Conservation (phyloP, 2,113 vertebrate genomes). For the Cervus canadensis region DNA sequence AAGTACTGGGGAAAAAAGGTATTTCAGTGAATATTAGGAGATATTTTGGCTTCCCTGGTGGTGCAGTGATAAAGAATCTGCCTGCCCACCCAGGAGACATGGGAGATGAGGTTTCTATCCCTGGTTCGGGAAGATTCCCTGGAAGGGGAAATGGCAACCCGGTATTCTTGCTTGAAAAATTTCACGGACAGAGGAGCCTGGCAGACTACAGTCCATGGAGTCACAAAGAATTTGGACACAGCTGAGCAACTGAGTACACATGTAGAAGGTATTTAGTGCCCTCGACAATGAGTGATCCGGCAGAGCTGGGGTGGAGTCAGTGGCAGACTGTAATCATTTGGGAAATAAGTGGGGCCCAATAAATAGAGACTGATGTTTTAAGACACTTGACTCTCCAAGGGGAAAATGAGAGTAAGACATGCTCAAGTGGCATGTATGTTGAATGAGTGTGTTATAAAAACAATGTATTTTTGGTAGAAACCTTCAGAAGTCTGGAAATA, state of each 20-base stretch:
- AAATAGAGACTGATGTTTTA: neutral
- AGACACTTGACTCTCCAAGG: neutral
- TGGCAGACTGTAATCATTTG: neutral
- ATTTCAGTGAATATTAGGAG: neutral
- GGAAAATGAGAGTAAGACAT: neutral
- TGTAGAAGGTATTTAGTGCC: neutral
- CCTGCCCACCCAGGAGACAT: neutral
- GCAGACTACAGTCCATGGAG: neutral
- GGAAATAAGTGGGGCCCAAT: neutral
- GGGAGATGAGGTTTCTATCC: neutral
- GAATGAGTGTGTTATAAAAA: neutral
- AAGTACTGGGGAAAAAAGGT: neutral
- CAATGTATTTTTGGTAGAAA: neutral
- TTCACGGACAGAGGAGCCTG: neutral
- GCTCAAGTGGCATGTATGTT: neutral
- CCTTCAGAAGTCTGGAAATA: neutral
- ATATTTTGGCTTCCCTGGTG: neutral
- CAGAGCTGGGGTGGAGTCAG: neutral
- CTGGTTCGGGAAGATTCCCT: neutral
- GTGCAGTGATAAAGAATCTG: neutral
- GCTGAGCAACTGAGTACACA: neutral
- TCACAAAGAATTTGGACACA: neutral
- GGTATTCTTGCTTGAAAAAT: neutral
- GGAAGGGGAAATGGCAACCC: neutral
- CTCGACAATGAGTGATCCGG: neutral